phyloP scores from a whole-genome alignment of 2,113 vertebrate genomes.

The Callipepla californica region DNA sequence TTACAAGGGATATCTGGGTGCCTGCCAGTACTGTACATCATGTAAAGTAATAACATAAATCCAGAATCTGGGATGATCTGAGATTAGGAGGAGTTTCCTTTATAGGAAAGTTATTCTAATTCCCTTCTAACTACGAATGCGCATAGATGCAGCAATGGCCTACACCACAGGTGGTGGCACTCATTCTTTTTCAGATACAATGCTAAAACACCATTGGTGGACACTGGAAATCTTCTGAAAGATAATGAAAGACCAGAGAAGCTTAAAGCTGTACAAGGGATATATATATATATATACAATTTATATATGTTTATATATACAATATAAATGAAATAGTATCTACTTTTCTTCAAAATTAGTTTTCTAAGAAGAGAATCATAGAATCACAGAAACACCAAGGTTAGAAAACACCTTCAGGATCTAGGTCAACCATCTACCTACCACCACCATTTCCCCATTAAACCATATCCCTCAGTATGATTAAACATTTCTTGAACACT shows the following conservation, averaged over 20 bases:
- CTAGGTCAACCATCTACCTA: too few relatives aligned
- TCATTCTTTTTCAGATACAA: neutral
- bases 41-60: neutral
- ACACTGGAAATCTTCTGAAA: neutral
- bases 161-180: neutral
- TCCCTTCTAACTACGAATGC: neutral
- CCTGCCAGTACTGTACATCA: neutral
- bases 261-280: neutral
- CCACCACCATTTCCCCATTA: too few relatives aligned
- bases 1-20: neutral
- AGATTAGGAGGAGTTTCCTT: neutral
- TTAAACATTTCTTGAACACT: too few relatives aligned
- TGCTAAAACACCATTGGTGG: neutral
- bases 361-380: neutral
- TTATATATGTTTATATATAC: fast-evolving
- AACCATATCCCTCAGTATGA: too few relatives aligned
- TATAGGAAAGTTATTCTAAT: neutral
- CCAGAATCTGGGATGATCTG: neutral
- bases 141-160: neutral
- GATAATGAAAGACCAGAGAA: neutral
- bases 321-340: neutral
- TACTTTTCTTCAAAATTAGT: neutral
- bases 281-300: neutral
- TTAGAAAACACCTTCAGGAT: too few relatives aligned
- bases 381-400: too few relatives aligned